Conservation (phyloP, 2,113 vertebrate genomes). For the Garra rufa region DNA sequence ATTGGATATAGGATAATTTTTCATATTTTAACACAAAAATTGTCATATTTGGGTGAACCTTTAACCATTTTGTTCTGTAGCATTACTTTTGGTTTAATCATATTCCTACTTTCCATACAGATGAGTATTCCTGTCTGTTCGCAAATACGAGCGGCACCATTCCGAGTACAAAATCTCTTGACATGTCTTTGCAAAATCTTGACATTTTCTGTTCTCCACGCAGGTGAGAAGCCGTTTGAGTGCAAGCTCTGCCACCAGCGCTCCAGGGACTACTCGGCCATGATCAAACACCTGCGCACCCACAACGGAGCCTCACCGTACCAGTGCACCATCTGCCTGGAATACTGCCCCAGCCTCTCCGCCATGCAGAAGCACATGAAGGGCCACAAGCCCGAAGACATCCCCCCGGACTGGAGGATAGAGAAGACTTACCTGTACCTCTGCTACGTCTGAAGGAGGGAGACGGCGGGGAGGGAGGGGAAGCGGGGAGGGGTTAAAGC, state of each 20-base stretch:
- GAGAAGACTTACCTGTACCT: constrained; percentile 99
- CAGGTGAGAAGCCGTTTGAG: constrained; percentile 99
- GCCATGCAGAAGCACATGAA: constrained; percentile 99
- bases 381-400: constrained; percentile 95
- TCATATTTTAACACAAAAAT: too few species aligned
- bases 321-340: constrained; percentile 98
- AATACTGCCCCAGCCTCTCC: constrained; percentile 98
- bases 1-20: too few species aligned
- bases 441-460: constrained; percentile 86
- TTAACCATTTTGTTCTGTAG: too few species aligned
- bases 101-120: neutral
- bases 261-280: constrained; percentile 98
- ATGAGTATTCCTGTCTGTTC: neutral
- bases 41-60: too few species aligned
- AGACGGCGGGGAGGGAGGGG: neutral
- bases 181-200: neutral
- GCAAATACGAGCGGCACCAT: neutral
- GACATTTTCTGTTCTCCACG: neutral
- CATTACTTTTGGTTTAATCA: neutral
- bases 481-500: neutral
- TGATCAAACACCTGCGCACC: constrained; percentile 99
- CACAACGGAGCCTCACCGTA: constrained; percentile 98
- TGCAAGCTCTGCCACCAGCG: constrained; percentile 99
- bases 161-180: constrained; percentile 9
- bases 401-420: constrained; percentile 98